Percentiles rank a stretch among this genome's conserved stretches.
Conservation (phyloP, 2,113 vertebrate species). For the Cryptotis parvus region DNA sequence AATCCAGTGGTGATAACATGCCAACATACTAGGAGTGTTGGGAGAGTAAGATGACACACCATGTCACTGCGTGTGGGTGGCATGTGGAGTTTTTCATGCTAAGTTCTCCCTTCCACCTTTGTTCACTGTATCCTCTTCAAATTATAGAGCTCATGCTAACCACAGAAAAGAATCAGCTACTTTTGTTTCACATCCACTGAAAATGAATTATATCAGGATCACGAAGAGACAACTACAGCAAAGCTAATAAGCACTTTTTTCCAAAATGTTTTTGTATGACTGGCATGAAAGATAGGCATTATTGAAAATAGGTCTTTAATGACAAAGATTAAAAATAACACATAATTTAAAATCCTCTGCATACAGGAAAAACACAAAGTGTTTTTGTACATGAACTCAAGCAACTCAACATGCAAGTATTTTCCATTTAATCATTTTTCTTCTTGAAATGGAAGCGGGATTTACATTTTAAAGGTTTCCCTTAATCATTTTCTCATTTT, state of each 20-base stretch:
- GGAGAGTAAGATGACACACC: neutral
- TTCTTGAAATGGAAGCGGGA: neutral
- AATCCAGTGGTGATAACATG: neutral
- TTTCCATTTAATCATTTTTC: neutral
- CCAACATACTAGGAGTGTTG: no score
- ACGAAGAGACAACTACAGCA: neutral
- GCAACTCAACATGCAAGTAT: neutral
- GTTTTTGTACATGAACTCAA: neutral
- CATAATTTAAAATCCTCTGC: neutral
- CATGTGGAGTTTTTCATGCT: accelerated
- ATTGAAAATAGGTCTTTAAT: slow-evolving; percentile 30
- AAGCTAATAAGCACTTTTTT: slow-evolving; percentile 8
- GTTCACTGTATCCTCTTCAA: neutral
- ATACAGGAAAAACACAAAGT: slow-evolving; percentile 1
- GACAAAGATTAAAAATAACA: neutral
- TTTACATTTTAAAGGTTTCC: slow-evolving; percentile 49
- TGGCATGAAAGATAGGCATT: neutral
- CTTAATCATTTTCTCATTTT: neutral
- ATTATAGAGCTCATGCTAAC: neutral
- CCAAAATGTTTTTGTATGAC: neutral
- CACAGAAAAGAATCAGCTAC: neutral
- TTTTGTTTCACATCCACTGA: slow-evolving; percentile 9
- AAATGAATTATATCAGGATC: slow-evolving; percentile 4
- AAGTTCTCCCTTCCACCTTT: neutral
- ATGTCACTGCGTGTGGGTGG: neutral